These are phyloP conservation scores for Brachionus koreanus DNA, from an alignment of 1,140 invertebrate genomes.

Conservation along the genomic window DNA sequence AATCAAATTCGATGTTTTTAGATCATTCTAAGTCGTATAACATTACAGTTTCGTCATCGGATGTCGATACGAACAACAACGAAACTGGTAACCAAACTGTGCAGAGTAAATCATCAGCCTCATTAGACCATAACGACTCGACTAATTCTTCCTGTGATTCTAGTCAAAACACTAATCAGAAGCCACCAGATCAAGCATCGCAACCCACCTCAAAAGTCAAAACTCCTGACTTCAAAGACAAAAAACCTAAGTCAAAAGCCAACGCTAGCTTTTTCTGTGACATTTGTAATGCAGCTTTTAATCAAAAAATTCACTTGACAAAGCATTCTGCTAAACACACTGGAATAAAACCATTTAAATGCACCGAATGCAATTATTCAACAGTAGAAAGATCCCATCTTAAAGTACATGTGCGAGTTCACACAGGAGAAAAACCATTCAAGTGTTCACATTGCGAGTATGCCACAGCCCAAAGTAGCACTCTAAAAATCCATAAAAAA, in stretches of 20 bases:
- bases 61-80: constrained; percentile 13
- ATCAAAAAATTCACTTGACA: constrained; percentile 58
- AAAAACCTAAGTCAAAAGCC: neutral
- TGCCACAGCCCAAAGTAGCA: constrained; percentile 58
- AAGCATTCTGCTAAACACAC: constrained; percentile 68
- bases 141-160: constrained; percentile 9
- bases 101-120: neutral
- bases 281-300: constrained; percentile 55
- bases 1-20: constrained; percentile 25
- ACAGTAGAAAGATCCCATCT: constrained; percentile 88
- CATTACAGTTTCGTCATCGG: constrained; percentile 17
- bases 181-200: neutral
- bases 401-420: constrained; percentile 84
- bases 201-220: neutral
- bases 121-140: neutral
- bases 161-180: neutral
- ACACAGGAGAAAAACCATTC: constrained; percentile 67
- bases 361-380: constrained; percentile 87
- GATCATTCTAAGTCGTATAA: constrained; percentile 5
- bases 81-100: neutral
- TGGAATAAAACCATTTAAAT: constrained; percentile 90
- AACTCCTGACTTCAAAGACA: neutral
- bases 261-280: constrained; percentile 48
- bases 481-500: constrained; percentile 49
- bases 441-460: constrained; percentile 58